Percentiles rank a stretch among this genome's conserved stretches.
Conservation (phyloP, 2,888 invertebrate species). For the Hipparchia sbordonii region DNA sequence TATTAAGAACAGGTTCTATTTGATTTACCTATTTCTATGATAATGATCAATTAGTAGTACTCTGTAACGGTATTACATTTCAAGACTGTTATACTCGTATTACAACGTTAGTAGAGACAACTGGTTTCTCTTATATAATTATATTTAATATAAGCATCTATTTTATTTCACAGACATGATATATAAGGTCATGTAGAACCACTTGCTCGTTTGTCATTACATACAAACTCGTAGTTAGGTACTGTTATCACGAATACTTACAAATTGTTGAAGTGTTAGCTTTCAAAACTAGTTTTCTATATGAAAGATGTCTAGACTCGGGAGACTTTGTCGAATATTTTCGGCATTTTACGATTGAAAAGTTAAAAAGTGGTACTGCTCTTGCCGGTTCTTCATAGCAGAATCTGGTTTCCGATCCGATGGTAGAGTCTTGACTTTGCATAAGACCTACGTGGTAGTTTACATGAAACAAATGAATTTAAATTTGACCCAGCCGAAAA, state of each 20-base stretch:
- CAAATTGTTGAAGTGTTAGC: not conserved
- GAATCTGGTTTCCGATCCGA: too few species aligned
- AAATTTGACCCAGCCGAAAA: too few species aligned
- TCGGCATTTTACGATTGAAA: too few species aligned
- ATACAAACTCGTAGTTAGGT: too few species aligned
- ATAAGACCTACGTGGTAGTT: too few species aligned
- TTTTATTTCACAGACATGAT: not conserved
- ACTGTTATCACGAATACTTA: not conserved
- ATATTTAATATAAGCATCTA: conserved; percentile 1
- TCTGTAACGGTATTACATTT: conserved; percentile 29
- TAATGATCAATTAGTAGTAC: conserved; percentile 32
- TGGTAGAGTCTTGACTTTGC: too few species aligned
- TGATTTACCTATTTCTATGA: conserved; percentile 33
- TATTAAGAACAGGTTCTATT: conserved; percentile 27
- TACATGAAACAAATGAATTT: too few species aligned
- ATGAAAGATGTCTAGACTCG: too few species aligned
- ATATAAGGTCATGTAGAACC: conserved; percentile 9
- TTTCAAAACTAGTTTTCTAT: not conserved
- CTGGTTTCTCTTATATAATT: conserved; percentile 16
- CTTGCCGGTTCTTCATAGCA: too few species aligned
- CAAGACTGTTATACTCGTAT: conserved; percentile 18
- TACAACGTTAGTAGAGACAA: conserved; percentile 13
- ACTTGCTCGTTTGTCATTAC: too few species aligned
- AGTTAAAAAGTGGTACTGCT: too few species aligned
- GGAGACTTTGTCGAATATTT: too few species aligned